Conservation (phyloP, 2,888 invertebrate genomes). For the Acleris laterana region DNA sequence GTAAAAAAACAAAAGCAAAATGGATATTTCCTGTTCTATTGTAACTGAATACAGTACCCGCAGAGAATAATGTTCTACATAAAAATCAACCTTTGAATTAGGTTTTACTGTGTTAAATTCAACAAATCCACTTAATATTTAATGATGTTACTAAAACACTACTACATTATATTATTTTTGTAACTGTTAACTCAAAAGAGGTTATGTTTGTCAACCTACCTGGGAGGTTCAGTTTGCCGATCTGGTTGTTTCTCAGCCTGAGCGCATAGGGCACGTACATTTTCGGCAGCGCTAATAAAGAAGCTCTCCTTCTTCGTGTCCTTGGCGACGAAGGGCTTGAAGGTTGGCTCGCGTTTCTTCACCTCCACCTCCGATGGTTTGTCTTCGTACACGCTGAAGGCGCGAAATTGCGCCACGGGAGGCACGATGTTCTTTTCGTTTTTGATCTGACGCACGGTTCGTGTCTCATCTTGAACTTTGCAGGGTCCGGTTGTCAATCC, state of each 20-base stretch:
- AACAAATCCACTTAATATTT: too few relatives aligned
- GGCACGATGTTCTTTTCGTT: conserved; percentile 80
- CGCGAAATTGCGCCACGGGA: conserved; percentile 90
- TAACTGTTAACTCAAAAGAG: not conserved
- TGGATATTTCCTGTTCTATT: too few relatives aligned
- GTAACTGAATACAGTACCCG: too few relatives aligned
- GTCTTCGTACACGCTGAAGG: conserved; percentile 91
- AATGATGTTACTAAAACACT: too few relatives aligned
- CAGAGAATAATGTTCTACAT: too few relatives aligned
- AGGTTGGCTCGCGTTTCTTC: conserved; percentile 72
- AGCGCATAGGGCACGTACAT: conserved; percentile 64
- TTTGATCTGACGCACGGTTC: conserved; percentile 74
- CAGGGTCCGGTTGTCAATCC: conserved; percentile 75
- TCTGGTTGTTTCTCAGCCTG: conserved; percentile 69
- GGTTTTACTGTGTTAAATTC: too few relatives aligned
- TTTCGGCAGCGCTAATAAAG: conserved; percentile 65
- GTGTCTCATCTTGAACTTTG: conserved; percentile 79
- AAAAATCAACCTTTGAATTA: too few relatives aligned
- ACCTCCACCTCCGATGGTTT: conserved; percentile 73
- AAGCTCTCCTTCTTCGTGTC: conserved; percentile 70
- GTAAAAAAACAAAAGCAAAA: too few relatives aligned
- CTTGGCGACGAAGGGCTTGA: conserved; percentile 74
- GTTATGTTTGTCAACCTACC: conserved; percentile 50
- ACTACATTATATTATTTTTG: too few relatives aligned
- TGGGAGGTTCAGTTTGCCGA: conserved; percentile 60